Conservation (phyloP, 2,113 vertebrate genomes). For the Solenodon paradoxus region DNA sequence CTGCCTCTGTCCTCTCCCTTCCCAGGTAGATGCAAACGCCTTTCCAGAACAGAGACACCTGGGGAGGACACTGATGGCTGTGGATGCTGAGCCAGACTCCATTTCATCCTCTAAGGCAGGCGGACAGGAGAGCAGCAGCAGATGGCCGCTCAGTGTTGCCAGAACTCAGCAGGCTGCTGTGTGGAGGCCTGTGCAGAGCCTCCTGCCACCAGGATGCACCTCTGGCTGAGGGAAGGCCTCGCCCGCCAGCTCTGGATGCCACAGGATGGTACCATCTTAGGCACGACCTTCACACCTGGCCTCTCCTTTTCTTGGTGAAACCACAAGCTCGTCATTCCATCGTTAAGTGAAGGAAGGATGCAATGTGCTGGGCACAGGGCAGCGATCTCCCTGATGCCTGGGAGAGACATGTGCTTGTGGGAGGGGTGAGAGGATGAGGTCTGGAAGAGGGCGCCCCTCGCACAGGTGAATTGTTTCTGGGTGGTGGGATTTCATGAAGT, state of each 20-base stretch:
- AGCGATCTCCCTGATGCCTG: background rate
- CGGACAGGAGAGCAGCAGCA: too few species aligned
- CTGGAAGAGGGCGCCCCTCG: background rate
- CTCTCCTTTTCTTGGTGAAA: background rate
- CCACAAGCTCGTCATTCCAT: background rate
- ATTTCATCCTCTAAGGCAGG: background rate
- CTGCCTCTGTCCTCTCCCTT: background rate
- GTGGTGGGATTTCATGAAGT: background rate
- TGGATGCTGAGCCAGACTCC: too few species aligned
- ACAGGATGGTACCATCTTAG: accelerated
- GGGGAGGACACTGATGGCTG: too few species aligned
- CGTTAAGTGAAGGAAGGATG: too few species aligned
- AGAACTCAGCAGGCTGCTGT: background rate
- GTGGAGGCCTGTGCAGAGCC: too few species aligned
- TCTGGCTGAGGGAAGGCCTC: too few species aligned
- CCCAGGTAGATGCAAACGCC: accelerated
- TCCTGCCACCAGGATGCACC: background rate
- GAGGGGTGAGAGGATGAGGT: background rate
- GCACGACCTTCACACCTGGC: background rate
- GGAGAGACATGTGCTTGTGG: background rate
- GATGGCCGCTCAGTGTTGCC: accelerated
- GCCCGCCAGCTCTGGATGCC: background rate
- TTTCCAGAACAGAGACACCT: background rate
- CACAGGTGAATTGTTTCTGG: background rate
- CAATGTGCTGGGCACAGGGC: background rate